Conservation (phyloP, 37 sponge, comb jelly and placozoan genomes). For the Haliclona indistincta region DNA sequence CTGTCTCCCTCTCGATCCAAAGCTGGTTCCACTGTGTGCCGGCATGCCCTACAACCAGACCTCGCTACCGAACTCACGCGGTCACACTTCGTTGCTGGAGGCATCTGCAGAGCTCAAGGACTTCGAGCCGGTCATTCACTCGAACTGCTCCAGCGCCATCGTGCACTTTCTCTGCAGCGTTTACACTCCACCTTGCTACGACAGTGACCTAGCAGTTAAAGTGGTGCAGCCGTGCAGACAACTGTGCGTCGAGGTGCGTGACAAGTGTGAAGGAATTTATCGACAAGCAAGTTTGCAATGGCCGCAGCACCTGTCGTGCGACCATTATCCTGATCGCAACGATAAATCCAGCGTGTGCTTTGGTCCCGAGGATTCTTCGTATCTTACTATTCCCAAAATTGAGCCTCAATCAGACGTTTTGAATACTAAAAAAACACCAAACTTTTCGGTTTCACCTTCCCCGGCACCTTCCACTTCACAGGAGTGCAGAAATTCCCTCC, state of each 20-base stretch:
- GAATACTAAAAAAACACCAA: too few species aligned
- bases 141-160: conserved; percentile 71
- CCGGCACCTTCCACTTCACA: too few species aligned
- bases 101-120: conserved; percentile 42
- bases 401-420: too few species aligned
- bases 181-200: conserved; percentile 76
- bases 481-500: too few species aligned
- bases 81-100: conserved; percentile 14
- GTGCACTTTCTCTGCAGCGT: conserved; percentile 76
- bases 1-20: too few species aligned
- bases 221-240: conserved; percentile 44
- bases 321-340: conserved; percentile 43
- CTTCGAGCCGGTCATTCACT: conserved; percentile 18
- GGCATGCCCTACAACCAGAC: conserved; percentile 17
- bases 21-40: too few species aligned
- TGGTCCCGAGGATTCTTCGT: too few species aligned
- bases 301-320: conserved; percentile 66
- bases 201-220: neutral
- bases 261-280: conserved; percentile 32
- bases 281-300: conserved; percentile 6
- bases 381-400: too few species aligned
- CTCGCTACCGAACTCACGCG: conserved; percentile 56
- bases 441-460: too few species aligned
- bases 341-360: too few species aligned
- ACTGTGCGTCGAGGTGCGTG: conserved; percentile 55